Conservation (phyloP, 1,140 invertebrate species). For the Heliconius melpomene region DNA sequence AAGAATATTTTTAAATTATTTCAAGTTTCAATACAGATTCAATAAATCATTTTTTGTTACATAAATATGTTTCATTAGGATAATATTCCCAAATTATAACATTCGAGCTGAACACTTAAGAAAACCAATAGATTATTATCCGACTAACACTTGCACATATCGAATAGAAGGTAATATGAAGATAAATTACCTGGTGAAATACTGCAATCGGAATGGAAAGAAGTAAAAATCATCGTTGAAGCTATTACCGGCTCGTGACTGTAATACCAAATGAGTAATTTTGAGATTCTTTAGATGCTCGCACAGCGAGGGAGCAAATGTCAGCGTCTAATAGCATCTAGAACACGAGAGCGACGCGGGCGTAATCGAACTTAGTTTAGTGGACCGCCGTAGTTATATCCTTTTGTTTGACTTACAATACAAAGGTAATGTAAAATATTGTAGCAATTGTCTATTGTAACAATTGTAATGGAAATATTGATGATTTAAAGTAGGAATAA, state of each 20-base stretch:
- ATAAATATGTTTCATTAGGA: background rate
- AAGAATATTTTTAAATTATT: background rate
- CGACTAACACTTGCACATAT: constrained; percentile 16
- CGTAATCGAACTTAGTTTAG: constrained; percentile 64
- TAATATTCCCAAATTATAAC: background rate
- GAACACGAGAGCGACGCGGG: constrained; percentile 58
- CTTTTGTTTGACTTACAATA: constrained; percentile 38
- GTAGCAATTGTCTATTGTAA: background rate
- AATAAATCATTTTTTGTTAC: background rate
- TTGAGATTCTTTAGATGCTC: constrained; percentile 72
- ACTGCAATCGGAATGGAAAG: constrained; percentile 76
- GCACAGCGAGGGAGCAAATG: constrained; percentile 67
- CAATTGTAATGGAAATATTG: background rate
- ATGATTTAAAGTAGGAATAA: background rate
- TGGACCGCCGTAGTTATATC: constrained; percentile 49
- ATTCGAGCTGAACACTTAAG: background rate
- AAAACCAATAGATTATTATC: constrained; percentile 15
- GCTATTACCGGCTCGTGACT: constrained; percentile 70
- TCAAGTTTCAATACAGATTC: background rate
- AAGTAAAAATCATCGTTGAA: constrained; percentile 78
- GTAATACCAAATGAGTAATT: constrained; percentile 77
- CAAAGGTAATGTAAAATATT: constrained; percentile 17
- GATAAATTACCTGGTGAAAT: constrained; percentile 73
- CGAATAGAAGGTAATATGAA: constrained; percentile 51
- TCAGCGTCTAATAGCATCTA: constrained; percentile 72